Percentiles rank a stretch among this genome's conserved stretches.
These are phyloP conservation scores for Nylanderia fulva DNA, from an alignment of 1,140 invertebrate species.

Conservation along the genomic window DNA sequence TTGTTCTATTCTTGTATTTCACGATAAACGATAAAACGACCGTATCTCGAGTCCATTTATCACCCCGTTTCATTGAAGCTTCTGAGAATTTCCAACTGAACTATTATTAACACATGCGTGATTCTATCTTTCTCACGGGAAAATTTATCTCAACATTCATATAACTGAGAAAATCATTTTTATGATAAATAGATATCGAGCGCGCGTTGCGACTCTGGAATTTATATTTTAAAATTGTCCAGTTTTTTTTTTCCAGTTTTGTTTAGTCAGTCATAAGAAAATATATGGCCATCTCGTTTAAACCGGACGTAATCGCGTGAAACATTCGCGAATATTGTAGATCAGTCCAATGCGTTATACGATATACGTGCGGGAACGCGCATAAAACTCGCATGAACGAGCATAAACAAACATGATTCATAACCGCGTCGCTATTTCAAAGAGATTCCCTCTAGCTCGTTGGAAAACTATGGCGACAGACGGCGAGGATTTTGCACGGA, in stretches of 20 bases:
- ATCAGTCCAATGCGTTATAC: neutral
- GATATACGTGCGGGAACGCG: neutral
- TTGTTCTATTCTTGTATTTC: neutral
- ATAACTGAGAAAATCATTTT: neutral
- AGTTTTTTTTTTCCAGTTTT: neutral
- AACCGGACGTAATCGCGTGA: constrained; percentile 10
- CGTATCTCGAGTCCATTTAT: neutral
- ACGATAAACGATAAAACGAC: neutral
- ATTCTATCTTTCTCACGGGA: neutral
- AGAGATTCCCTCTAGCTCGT: neutral
- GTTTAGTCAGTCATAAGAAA: neutral
- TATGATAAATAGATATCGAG: neutral
- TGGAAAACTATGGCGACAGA: constrained; percentile 17
- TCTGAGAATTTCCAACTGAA: neutral
- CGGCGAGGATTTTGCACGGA: neutral
- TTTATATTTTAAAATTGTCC: neutral
- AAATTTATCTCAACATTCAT: constrained; percentile 11
- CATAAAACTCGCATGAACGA: constrained; percentile 21
- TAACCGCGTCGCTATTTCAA: constrained; percentile 21
- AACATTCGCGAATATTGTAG: constrained; percentile 13
- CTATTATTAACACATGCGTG: neutral
- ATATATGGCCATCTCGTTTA: neutral
- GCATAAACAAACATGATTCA: constrained; percentile 49
- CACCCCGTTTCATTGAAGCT: neutral
- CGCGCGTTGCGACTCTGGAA: no score